A percentile compares a stretch with the other conserved stretches of the same genome.
These are phyloP conservation scores for Drymonia ruficornis DNA, from an alignment of 2,888 invertebrate species.

Conservation along the genomic window DNA sequence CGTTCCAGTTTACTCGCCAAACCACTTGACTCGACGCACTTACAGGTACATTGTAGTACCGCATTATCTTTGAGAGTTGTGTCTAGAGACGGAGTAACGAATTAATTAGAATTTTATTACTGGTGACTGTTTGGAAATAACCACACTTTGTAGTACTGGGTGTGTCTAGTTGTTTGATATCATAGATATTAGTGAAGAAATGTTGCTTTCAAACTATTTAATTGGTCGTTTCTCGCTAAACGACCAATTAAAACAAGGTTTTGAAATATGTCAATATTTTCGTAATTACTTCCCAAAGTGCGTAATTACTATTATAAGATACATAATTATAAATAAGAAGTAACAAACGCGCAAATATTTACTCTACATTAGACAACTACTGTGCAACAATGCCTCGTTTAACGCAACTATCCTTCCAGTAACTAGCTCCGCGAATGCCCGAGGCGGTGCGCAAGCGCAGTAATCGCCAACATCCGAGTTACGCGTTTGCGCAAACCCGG, in stretches of 20 bases:
- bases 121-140: constrained; percentile 24
- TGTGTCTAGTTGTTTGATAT: constrained; percentile 16
- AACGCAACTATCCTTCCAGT: constrained; percentile 27
- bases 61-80: constrained; percentile 27
- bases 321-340: background rate
- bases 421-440: constrained; percentile 36
- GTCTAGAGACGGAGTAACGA: constrained; percentile 34
- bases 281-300: constrained; percentile 17
- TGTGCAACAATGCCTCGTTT: constrained; percentile 11
- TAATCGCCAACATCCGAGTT: constrained; percentile 76
- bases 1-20: constrained; percentile 42
- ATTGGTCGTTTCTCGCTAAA: constrained; percentile 17
- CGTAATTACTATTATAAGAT: no score
- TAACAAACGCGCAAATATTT: background rate
- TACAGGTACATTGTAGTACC: constrained; percentile 30
- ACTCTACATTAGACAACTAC: background rate
- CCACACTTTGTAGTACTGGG: constrained; percentile 16
- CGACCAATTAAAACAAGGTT: constrained; percentile 16
- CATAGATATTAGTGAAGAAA: constrained; percentile 12
- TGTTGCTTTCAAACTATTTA: constrained; percentile 26
- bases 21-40: constrained; percentile 35
- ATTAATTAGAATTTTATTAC: constrained; percentile 42
- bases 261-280: constrained; percentile 21
- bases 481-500: constrained; percentile 58
- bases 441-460: constrained; percentile 39